Percentiles rank a stretch among this genome's conserved stretches.
Evolutionary conservation across 2,113 vertebrate genomes (phyloP).

Genomic region (Mastomys natalensis): DNA sequence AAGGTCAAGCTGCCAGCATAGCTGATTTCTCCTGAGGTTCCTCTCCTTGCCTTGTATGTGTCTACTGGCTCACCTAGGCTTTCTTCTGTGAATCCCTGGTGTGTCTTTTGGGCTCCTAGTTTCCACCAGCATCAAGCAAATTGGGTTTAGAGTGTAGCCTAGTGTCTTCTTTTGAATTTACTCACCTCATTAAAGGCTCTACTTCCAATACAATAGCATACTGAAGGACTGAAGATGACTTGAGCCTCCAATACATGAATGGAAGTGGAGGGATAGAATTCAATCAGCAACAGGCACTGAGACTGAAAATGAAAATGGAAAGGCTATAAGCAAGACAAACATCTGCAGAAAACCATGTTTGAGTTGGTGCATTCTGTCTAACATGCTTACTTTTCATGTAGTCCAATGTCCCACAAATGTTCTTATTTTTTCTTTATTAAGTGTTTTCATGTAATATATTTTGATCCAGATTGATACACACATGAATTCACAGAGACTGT

Average conservation of each 20-base stretch:
- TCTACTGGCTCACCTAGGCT: neutral
- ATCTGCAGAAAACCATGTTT: constrained; percentile 6
- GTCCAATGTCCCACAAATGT: neutral
- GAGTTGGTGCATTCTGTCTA: neutral
- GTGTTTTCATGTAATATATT: neutral
- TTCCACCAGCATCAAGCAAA: neutral
- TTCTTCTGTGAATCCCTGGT: neutral
- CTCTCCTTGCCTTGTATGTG: neutral
- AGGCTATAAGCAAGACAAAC: constrained; percentile 17
- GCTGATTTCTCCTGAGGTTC: neutral
- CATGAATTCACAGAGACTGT: neutral
- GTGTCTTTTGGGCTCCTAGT: neutral
- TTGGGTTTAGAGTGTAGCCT: neutral
- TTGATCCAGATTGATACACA: neutral
- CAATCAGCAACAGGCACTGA: neutral
- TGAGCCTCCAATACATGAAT: neutral
- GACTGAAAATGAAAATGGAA: neutral
- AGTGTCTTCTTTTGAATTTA: neutral
- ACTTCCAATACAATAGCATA: neutral
- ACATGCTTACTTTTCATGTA: neutral
- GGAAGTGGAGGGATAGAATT: neutral
- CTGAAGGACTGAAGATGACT: neutral
- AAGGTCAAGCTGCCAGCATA: neutral
- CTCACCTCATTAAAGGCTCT: neutral
- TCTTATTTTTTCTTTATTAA: neutral